Evolutionary conservation across 2,797 vertebrate species (phyloP).

Genomic region (Triplophysa bombifrons): DNA sequence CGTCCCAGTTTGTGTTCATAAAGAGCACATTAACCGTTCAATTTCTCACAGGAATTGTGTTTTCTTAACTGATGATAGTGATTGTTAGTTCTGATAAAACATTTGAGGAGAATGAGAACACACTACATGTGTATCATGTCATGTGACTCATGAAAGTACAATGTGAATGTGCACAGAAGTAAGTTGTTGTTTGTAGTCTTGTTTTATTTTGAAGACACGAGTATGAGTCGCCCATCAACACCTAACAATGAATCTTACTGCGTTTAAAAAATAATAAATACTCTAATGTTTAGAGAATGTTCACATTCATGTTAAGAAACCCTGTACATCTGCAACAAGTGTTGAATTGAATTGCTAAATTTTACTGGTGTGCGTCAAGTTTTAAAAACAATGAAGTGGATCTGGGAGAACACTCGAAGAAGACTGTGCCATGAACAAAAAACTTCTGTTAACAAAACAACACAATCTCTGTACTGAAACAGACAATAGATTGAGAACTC

Average conservation of each 20-base stretch:
- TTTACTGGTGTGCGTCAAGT: neutral
- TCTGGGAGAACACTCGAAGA: neutral
- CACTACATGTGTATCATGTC: neutral
- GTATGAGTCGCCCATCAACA: neutral
- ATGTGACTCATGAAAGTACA: neutral
- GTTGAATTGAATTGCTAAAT: neutral
- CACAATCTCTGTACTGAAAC: neutral
- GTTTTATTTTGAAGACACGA: neutral
- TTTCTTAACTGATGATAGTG: too few species aligned
- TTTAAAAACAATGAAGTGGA: neutral
- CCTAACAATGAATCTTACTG: too few species aligned
- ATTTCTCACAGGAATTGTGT: too few species aligned
- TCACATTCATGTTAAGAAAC: neutral
- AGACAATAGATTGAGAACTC: neutral
- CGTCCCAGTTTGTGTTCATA: too few species aligned
- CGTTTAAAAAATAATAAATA: slow-evolving; percentile 27
- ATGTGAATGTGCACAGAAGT: neutral
- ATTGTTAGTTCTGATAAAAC: too few species aligned
- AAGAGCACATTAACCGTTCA: too few species aligned
- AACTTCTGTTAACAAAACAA: neutral
- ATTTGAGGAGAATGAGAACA: neutral
- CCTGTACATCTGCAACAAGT: slow-evolving; percentile 1
- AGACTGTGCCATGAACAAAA: neutral
- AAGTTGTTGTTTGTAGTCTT: neutral
- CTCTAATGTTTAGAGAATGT: neutral